phyloP scores from a whole-genome alignment of 1,140 invertebrate genomes.

The Uloborus diversus region DNA sequence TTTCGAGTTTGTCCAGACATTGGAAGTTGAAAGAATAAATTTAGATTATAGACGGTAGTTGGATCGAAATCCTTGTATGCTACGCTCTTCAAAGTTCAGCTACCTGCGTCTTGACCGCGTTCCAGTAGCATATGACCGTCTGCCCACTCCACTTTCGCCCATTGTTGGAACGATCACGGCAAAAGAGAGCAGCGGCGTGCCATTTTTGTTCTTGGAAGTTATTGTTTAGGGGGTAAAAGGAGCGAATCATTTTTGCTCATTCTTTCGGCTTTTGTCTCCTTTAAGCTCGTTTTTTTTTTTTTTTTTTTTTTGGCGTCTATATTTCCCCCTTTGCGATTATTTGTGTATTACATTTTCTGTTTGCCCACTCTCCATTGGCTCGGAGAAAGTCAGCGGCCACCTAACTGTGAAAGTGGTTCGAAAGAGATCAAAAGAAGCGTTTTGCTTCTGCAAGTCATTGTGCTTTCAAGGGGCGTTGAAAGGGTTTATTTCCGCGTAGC shows the following conservation, averaged over 20 bases:
- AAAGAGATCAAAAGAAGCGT: too few species aligned
- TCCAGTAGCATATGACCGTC: slow-evolving; percentile 4
- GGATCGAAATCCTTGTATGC: background rate
- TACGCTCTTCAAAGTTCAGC: slow-evolving; percentile 23
- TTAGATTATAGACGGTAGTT: too few species aligned
- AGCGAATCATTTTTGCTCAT: slow-evolving; percentile 32
- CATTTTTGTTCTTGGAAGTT: slow-evolving; percentile 34
- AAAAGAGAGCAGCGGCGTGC: slow-evolving; percentile 36
- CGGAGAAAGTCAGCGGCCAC: too few species aligned
- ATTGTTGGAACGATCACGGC: slow-evolving; percentile 13
- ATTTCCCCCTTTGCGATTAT: background rate
- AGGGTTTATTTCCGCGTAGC: too few species aligned
- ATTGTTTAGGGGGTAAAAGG: slow-evolving; percentile 39
- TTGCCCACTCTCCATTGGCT: too few species aligned
- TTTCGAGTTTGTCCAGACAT: too few species aligned
- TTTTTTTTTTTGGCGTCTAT: background rate
- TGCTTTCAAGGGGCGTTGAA: too few species aligned
- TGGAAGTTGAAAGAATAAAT: too few species aligned
- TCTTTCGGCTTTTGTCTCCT: too few species aligned
- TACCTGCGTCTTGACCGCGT: slow-evolving; percentile 36
- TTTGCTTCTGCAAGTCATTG: too few species aligned
- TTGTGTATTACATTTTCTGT: background rate
- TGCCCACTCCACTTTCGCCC: slow-evolving; percentile 19
- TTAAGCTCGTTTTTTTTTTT: background rate
- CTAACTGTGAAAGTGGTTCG: too few species aligned